Evolutionary conservation across 2,888 invertebrate species (phyloP), one percentile per base, ranked within the genome.

Genomic region (Xestia sexstrigata): DNA sequence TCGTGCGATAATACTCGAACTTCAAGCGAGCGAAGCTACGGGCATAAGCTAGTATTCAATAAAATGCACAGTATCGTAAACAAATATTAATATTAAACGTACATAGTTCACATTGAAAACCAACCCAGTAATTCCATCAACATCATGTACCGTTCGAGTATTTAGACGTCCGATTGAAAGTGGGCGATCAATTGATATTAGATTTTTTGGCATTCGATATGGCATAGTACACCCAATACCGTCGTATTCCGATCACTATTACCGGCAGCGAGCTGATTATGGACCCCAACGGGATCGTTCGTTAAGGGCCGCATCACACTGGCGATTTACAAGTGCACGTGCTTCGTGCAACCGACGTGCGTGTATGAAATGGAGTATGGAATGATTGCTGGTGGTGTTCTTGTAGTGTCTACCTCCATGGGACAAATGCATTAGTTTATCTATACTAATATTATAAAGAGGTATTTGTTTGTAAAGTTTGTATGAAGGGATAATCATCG

Each of bases 251-350:
- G 60, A 74, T 79, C 55, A 62, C 66, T 70, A 60, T 60, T 69
- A 62, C 35, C 23, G 23, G 20, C 45, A 17, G 58, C 2, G n/a
- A 47, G 60, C 70, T 70, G 82, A 80, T 80, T 80, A 82, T 30
- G 66, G 82, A 67, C 23, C 67, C 81, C 77, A 39, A 39, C 39
- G 77, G 77, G 60, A 80, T 70, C 66, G 62, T 70, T 67, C 66
- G 66, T 67, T 60, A 49, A 42, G 70, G 70, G 71, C 15, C 1
- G 6, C 6, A 3, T 1, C 9, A 20, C 17, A 20, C 20, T 47
- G 15, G 20, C 6, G n/a, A 13, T n/a, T 35, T 67, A 17, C 20
- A 60, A 60, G 60, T 20, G 30, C 30, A 20, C 4, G 35, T 20
- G 35, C 30, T 62, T 35, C 62, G 58, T 26, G 23, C 6, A 23